Evolutionary conservation across 2,113 vertebrate genomes (phyloP), one percentile per base, ranked within the genome.

Genomic region (Sterna hirundo): DNA sequence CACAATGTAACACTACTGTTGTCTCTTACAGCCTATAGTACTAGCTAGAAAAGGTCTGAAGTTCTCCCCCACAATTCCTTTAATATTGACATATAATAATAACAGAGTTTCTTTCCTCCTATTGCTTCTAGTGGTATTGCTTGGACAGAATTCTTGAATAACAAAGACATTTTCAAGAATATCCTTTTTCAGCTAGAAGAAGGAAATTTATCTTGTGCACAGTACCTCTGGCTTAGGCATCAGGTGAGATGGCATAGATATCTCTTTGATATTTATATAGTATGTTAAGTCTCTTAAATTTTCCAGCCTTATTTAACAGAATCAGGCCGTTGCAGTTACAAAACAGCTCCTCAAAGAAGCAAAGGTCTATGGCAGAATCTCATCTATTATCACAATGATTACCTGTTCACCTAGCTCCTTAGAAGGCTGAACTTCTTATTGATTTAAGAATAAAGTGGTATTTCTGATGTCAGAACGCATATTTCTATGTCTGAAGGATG

Each of bases 131-230:
- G 99, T 95, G 99, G 99, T 16, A 98, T 98, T 60, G 97, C 98
- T 94, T 99, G 99, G 99, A 99, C 98, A 84, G 99, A 99, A 91
- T 99, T 99, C 97, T 97, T 99, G 89, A 99, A 99, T 90, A 98
- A 97, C 5, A 97, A 98, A 51, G 98, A 99, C 74, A 83, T 98
- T 83, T 97, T 99, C 44, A 98, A 96, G 93, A 98, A 98, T 16
- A 97, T 99, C 68, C 94, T 99, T 46, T 88, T 79, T 46, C 98
- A 99, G 85, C 96, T 99, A 26, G 97, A 98, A 91, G 98, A 98
- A 65, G 98, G 98, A 84, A 98, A 99, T 91, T 93, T 99, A 44
- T 96, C 96, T 72, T 98, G 98, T 83, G 99, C 99, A 3, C 99
- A 99, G 46, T 99, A 99, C 94, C 98, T 99, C 87, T 99, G 99